phyloP scores from a whole-genome alignment of 2,888 invertebrate genomes.

The Tetragonisca angustula region DNA sequence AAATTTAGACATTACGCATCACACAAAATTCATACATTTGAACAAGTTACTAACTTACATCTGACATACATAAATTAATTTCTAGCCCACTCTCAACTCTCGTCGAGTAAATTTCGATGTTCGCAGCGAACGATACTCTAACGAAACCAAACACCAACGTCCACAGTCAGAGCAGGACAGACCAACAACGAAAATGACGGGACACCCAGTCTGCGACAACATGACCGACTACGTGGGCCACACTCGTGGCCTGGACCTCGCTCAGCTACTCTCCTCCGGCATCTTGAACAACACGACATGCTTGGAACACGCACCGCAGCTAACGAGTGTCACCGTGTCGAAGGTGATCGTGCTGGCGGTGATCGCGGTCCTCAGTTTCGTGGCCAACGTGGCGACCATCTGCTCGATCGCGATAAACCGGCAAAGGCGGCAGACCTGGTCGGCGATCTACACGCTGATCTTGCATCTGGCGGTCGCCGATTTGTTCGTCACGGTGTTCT shows the following conservation, averaged over 20 bases:
- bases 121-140: not conserved
- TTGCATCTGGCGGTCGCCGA: conserved; percentile 93
- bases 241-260: conserved; percentile 39
- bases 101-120: not conserved
- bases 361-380: conserved; percentile 90
- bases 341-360: conserved; percentile 88
- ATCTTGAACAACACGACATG: conserved; percentile 77
- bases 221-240: conserved; percentile 48
- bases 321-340: conserved; percentile 87
- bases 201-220: conserved; percentile 60
- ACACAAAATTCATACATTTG: no score
- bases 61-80: no score
- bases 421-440: conserved; percentile 87
- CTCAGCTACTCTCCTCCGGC: not conserved
- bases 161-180: not conserved
- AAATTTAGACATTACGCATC: no score
- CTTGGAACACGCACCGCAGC: conserved; percentile 88
- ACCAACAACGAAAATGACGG: conserved; percentile 20
- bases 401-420: conserved; percentile 90
- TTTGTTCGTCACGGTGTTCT: conserved; percentile 92
- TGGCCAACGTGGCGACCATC: conserved; percentile 91
- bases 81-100: no score
- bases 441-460: conserved; percentile 91
- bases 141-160: no score
- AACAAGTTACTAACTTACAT: no score